Evolutionary conservation across 2,113 vertebrate species (phyloP).

Genomic region (Felis chaus): DNA sequence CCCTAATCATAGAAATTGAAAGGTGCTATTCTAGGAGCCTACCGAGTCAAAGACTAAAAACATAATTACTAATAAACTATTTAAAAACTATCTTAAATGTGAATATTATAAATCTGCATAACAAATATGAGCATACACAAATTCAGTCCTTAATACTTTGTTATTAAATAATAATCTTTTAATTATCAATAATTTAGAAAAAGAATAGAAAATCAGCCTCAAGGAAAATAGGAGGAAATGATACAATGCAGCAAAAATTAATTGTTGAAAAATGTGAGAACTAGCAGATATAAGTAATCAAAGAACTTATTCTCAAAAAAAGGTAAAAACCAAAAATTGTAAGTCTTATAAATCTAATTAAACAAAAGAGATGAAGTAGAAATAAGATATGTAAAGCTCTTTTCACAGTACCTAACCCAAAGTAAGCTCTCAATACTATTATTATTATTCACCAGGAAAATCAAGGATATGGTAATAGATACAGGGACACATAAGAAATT

Average conservation of each 20-base stretch:
- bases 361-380: conserved; percentile 7
- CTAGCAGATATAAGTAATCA: neutral
- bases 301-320: neutral
- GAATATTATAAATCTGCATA: neutral
- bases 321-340: neutral
- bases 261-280: neutral
- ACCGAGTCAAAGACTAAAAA: neutral
- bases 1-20: neutral
- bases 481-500: neutral
- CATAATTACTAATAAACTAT: neutral
- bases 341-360: neutral
- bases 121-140: neutral
- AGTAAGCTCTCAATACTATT: neutral
- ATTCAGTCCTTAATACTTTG: neutral
- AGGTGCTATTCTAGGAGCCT: neutral
- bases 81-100: neutral
- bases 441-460: neutral
- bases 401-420: neutral
- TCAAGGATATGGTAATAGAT: neutral
- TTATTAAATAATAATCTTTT: neutral
- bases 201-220: neutral
- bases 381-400: neutral
- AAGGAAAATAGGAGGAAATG: neutral
- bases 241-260: neutral
- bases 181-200: conserved; percentile 1